phyloP scores from a whole-genome alignment of 2,888 invertebrate species.

The Ennomos erosarius region DNA sequence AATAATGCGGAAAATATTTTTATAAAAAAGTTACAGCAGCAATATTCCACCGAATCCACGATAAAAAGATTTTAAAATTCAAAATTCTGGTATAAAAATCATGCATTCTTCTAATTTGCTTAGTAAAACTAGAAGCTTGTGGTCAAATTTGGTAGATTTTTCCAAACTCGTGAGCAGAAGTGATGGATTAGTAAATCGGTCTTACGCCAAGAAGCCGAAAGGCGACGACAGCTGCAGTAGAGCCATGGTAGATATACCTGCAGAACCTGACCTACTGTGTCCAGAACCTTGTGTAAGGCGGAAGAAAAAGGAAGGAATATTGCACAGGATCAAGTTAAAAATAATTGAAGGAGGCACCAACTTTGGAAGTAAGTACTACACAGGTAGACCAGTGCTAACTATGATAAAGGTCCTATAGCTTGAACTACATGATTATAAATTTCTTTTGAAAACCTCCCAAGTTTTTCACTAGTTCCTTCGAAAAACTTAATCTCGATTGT shows the following conservation, averaged over 20 bases:
- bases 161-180: slow-evolving; percentile 33
- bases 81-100: slow-evolving; percentile 39
- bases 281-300: slow-evolving; percentile 55
- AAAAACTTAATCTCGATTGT: too few relatives aligned
- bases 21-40: slow-evolving; percentile 52
- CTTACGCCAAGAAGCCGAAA: slow-evolving; percentile 53
- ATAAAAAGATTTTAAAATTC: slow-evolving; percentile 38
- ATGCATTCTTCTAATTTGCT: slow-evolving; percentile 43
- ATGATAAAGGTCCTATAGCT: neutral
- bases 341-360: slow-evolving; percentile 76
- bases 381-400: too few relatives aligned
- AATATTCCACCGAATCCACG: slow-evolving; percentile 12
- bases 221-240: slow-evolving; percentile 58
- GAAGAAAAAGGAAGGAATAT: slow-evolving; percentile 62
- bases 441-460: too few relatives aligned
- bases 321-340: slow-evolving; percentile 71
- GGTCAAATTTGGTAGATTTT: slow-evolving; percentile 42
- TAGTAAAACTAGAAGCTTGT: slow-evolving; percentile 47
- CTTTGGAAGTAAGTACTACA: slow-evolving; percentile 70
- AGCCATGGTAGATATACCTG: slow-evolving; percentile 65
- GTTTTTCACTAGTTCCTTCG: too few relatives aligned
- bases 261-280: slow-evolving; percentile 58
- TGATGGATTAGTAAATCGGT: slow-evolving; percentile 41
- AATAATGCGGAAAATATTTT: neutral
- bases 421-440: too few relatives aligned